phyloP scores from a whole-genome alignment of 2,888 invertebrate species.

The Thymelicus lineola region DNA sequence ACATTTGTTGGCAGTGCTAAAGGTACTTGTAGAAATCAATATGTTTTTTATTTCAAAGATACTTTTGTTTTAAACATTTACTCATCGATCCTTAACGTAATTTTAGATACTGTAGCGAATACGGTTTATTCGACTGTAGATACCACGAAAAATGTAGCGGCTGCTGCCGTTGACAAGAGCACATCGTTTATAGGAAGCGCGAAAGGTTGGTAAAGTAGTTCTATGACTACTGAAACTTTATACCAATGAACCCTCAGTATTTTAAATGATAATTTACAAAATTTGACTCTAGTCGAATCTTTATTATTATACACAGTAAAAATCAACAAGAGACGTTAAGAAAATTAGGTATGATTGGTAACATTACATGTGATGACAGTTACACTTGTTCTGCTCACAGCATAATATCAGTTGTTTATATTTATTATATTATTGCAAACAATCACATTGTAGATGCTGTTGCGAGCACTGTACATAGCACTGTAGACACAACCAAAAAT shows the following conservation, averaged over 20 bases:
- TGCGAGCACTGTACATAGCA: conserved; percentile 59
- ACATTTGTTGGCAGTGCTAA: conserved; percentile 58
- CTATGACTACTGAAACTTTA: not conserved
- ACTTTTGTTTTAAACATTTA: not conserved
- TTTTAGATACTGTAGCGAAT: conserved; percentile 57
- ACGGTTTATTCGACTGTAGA: conserved; percentile 62
- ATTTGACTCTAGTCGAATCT: no score
- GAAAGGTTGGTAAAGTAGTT: conserved; percentile 59
- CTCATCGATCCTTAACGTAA: conserved; percentile 1
- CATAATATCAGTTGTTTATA: not conserved
- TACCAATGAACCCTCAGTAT: no score
- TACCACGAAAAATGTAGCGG: conserved; percentile 61
- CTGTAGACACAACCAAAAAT: conserved; percentile 73
- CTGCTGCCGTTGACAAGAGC: conserved; percentile 60
- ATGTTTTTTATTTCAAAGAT: conserved; percentile 6
- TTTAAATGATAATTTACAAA: no score
- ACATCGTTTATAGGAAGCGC: conserved; percentile 54
- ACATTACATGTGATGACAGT: not conserved
- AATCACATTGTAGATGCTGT: conserved; percentile 43
- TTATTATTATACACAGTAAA: no score
- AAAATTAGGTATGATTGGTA: no score
- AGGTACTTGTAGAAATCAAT: conserved; percentile 49
- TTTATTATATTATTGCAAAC: not conserved
- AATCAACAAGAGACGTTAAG: no score
- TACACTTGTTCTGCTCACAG: not conserved